Percentiles rank a stretch among this genome's conserved stretches.
These are phyloP conservation scores for Coccyzus lansbergi DNA, from an alignment of 2,797 vertebrate species.

Conservation along the genomic window DNA sequence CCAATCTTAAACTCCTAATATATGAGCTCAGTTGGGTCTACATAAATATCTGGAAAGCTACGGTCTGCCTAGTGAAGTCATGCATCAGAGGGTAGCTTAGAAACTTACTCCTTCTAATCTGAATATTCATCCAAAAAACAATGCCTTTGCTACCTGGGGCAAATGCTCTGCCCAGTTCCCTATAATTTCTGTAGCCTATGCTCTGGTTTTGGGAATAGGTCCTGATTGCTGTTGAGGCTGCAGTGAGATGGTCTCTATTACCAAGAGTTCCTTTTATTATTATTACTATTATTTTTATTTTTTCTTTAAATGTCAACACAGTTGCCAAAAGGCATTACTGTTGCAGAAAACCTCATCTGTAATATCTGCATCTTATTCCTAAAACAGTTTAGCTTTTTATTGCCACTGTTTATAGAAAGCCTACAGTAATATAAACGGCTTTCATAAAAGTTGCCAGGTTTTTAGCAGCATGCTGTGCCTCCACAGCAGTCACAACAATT, in stretches of 20 bases:
- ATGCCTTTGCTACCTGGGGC: background rate
- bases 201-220: background rate
- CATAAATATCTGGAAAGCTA: background rate
- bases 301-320: slow-evolving; percentile 55
- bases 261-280: background rate
- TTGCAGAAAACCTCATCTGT: slow-evolving; percentile 49
- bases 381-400: slow-evolving; percentile 68
- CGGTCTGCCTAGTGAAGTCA: background rate
- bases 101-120: background rate
- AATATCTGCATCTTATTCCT: slow-evolving; percentile 69
- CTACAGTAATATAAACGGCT: slow-evolving; percentile 63
- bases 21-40: background rate
- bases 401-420: slow-evolving; percentile 67
- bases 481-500: slow-evolving; percentile 62
- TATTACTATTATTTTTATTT: slow-evolving; percentile 26
- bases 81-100: background rate
- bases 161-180: background rate
- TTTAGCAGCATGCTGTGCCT: slow-evolving; percentile 65
- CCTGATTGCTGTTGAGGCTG: background rate
- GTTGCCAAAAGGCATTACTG: slow-evolving; percentile 59
- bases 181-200: background rate
- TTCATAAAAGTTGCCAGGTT: slow-evolving; percentile 72
- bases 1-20: background rate
- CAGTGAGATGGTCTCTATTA: background rate
- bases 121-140: background rate